Percentiles rank a stretch among this genome's conserved stretches.
These are phyloP conservation scores for Drosophila sturtevanti DNA, from an alignment of 1,140 invertebrate species.

Conservation along the genomic window DNA sequence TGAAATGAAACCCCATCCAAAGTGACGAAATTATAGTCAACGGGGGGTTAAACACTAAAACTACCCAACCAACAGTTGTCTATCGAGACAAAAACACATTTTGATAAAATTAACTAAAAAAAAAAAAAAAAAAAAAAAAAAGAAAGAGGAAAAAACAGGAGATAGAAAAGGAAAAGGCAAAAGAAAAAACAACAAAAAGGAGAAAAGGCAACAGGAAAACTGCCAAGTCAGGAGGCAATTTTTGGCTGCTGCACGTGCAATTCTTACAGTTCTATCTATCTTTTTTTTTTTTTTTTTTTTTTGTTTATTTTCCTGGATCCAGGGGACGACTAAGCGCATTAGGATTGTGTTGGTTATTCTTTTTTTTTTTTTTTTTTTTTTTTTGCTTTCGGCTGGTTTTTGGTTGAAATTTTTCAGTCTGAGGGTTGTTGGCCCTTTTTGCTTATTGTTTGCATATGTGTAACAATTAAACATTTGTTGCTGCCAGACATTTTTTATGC, in stretches of 20 bases:
- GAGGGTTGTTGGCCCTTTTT: constrained; percentile 53
- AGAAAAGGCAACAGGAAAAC: not conserved
- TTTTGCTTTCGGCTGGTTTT: not conserved
- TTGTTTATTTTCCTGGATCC: too few relatives aligned
- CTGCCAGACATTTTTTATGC: constrained; percentile 72
- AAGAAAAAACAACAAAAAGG: constrained; percentile 14
- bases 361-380: not conserved
- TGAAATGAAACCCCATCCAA: constrained; percentile 33
- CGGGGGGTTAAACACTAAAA: constrained; percentile 53
- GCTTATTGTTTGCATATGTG: constrained; percentile 79
- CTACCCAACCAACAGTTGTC: constrained; percentile 52
- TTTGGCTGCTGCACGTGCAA: constrained; percentile 71
- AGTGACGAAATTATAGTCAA: constrained; percentile 43
- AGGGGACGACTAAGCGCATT: constrained; percentile 74
- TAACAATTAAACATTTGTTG: constrained; percentile 76
- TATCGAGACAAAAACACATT: constrained; percentile 25
- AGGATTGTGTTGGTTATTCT: constrained; percentile 35
- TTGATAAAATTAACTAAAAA: constrained; percentile 66
- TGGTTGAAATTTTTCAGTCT: not conserved
- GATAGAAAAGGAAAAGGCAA: constrained; percentile 23
- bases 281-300: too few relatives aligned
- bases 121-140: constrained; percentile 8
- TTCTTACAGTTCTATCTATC: constrained; percentile 46
- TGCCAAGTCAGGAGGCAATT: constrained; percentile 53
- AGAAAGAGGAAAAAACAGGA: not conserved